phyloP scores from a whole-genome alignment of 2,797 vertebrate genomes.

The Muscicapa striata region DNA sequence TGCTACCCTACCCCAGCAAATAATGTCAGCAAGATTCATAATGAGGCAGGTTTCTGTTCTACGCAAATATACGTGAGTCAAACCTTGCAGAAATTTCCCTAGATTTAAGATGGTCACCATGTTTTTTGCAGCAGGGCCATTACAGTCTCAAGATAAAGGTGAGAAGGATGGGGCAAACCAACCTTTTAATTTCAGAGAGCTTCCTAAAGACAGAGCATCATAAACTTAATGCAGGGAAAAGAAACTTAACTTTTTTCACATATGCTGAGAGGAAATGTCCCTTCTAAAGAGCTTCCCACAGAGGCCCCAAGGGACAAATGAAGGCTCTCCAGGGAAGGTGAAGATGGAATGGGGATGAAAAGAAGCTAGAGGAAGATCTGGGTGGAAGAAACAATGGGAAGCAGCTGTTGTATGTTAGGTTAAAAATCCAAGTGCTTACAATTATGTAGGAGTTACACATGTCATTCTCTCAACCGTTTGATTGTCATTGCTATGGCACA shows the following conservation, averaged over 20 bases:
- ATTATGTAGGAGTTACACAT: not conserved
- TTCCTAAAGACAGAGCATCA: not conserved
- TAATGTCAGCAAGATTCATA: not conserved
- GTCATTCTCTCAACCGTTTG: not conserved
- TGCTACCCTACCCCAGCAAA: not conserved
- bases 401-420: not conserved
- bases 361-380: not conserved
- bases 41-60: not conserved
- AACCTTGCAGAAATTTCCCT: not conserved
- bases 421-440: not conserved
- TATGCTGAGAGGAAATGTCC: not conserved
- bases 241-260: not conserved
- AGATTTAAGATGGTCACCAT: not conserved
- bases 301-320: not conserved
- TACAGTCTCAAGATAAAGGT: not conserved
- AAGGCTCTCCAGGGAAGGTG: not conserved
- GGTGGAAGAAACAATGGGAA: not conserved
- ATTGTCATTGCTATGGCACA: not conserved
- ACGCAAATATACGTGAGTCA: not conserved
- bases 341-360: not conserved
- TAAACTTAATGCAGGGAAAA: not conserved
- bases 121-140: not conserved
- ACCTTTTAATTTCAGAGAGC: not conserved
- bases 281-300: not conserved
- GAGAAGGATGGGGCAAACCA: not conserved